phyloP scores from a whole-genome alignment of 2,888 invertebrate genomes.

The Cosmia pyralina region DNA sequence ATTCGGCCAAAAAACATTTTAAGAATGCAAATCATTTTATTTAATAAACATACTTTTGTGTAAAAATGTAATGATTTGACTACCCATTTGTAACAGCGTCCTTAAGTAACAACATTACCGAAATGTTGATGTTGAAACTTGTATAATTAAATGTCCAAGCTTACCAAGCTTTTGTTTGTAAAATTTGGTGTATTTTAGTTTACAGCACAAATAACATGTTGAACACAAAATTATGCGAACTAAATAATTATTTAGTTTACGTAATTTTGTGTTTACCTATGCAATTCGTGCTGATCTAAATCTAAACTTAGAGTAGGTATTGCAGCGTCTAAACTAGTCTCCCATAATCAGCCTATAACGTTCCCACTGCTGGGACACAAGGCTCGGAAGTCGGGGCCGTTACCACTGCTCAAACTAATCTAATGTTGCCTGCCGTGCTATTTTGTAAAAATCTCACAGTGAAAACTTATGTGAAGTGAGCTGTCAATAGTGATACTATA shows the following conservation, averaged over 20 bases:
- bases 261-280: slow-evolving; percentile 10
- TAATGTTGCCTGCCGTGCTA: neutral
- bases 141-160: slow-evolving; percentile 51
- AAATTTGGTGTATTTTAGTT: slow-evolving; percentile 41
- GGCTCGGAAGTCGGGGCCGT: no score
- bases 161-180: slow-evolving; percentile 50
- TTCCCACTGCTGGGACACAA: no score
- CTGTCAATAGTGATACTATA: no score
- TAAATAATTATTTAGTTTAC: slow-evolving; percentile 26
- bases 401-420: no score
- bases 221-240: slow-evolving; percentile 28
- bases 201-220: slow-evolving; percentile 5
- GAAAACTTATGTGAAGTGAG: no score
- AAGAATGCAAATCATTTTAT: no score
- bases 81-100: no score
- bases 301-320: slow-evolving; percentile 2
- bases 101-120: slow-evolving; percentile 44
- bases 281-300: neutral
- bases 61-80: no score
- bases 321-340: neutral
- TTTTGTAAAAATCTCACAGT: no score
- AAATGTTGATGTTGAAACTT: slow-evolving; percentile 58
- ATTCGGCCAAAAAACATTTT: no score
- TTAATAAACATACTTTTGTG: no score
- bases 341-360: no score